A percentile compares a stretch with the other conserved stretches of the same genome.
Conservation (phyloP, 2,797 vertebrate genomes). For the Linurgus olivaceus region DNA sequence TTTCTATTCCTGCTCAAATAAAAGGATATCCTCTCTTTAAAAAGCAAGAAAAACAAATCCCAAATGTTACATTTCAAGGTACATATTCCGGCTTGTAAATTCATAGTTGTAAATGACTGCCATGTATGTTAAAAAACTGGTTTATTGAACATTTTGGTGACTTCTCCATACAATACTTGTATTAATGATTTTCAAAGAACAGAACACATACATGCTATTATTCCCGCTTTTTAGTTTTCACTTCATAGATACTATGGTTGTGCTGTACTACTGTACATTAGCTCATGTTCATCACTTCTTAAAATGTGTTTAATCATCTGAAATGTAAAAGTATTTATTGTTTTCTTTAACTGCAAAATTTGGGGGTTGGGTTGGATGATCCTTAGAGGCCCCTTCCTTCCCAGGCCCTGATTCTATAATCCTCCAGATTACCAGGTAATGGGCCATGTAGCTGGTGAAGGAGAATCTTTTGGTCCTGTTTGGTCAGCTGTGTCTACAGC, state of each 20-base stretch:
- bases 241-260: background rate
- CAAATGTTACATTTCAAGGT: background rate
- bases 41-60: background rate
- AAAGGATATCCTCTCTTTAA: background rate
- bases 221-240: background rate
- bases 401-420: background rate
- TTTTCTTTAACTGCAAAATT: background rate
- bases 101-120: background rate
- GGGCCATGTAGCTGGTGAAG: background rate
- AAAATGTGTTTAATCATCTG: rapidly evolving
- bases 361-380: background rate
- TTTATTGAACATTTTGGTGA: background rate
- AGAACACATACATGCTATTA: background rate
- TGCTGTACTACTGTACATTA: background rate
- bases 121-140: background rate
- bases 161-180: background rate
- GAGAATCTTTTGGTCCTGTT: background rate
- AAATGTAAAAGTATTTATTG: background rate
- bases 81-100: background rate
- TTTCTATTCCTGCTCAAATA: background rate
- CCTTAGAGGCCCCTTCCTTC: background rate
- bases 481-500: background rate
- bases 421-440: background rate
- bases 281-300: background rate
- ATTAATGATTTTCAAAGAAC: background rate